A percentile compares a stretch with the other conserved stretches of the same genome.
Evolutionary conservation across 2,113 vertebrate genomes (phyloP).

Genomic region (Triplophysa tibetana): DNA sequence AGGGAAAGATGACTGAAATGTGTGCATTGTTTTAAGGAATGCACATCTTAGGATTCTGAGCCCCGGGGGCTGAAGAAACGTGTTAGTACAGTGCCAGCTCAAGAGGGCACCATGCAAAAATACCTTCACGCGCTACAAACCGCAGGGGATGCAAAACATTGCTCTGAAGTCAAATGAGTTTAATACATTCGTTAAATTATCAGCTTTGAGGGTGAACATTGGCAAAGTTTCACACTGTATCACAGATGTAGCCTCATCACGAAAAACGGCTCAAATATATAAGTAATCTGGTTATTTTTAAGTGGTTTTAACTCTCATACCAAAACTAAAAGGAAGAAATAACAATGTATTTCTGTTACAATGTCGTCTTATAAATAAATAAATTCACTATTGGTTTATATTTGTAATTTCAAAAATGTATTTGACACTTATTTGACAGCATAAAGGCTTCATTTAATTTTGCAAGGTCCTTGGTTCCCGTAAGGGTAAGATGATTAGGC

Average conservation of each 20-base stretch:
- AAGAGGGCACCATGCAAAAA: slow-evolving; percentile 69
- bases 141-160: slow-evolving; percentile 49
- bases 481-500: slow-evolving; percentile 60
- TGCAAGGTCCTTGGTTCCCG: slow-evolving; percentile 56
- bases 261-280: neutral
- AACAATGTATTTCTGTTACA: neutral
- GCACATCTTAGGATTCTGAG: slow-evolving; percentile 68
- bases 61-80: slow-evolving; percentile 74
- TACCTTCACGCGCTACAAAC: slow-evolving; percentile 57
- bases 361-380: too few species aligned
- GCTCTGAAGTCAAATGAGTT: slow-evolving; percentile 2
- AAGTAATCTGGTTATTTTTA: neutral
- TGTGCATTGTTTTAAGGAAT: slow-evolving; percentile 77
- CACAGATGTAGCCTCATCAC: neutral
- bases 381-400: neutral
- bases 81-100: slow-evolving; percentile 76
- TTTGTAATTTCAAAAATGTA: neutral
- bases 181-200: slow-evolving; percentile 16
- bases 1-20: slow-evolving; percentile 65
- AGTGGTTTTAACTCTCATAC: neutral
- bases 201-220: slow-evolving; percentile 8
- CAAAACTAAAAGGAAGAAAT: neutral
- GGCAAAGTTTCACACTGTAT: too few species aligned
- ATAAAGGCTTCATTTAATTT: slow-evolving; percentile 35
- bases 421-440: neutral